phyloP scores from a whole-genome alignment of 2,797 vertebrate genomes.

The Loris lydekkerianus region DNA sequence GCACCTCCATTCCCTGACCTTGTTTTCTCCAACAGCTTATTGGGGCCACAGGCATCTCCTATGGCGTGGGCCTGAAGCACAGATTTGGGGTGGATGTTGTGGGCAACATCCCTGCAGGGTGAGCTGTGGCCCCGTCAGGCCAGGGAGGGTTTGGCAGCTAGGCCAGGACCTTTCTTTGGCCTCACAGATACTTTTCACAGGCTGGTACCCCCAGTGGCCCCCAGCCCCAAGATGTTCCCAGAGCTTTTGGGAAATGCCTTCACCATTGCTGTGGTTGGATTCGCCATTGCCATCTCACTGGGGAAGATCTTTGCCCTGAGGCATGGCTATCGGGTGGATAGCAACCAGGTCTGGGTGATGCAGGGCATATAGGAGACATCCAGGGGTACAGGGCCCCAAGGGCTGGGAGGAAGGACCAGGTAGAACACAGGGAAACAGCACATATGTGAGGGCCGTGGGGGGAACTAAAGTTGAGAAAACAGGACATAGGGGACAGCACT shows the following conservation, averaged over 20 bases:
- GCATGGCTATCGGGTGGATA: constrained; percentile 97
- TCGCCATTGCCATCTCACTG: constrained; percentile 97
- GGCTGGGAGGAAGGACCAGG: too few relatives aligned
- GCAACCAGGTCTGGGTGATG: constrained; percentile 93
- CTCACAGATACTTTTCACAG: constrained; percentile 84
- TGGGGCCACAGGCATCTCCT: constrained; percentile 92
- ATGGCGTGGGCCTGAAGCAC: constrained; percentile 87
- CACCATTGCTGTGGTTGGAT: constrained; percentile 95
- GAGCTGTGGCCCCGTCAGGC: constrained; percentile 78
- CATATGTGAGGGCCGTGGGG: rapidly evolving
- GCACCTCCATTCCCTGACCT: not conserved
- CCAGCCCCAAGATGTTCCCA: constrained; percentile 88
- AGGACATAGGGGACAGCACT: not conserved
- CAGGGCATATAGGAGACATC: rapidly evolving
- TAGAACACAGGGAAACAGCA: not conserved
- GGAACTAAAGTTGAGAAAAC: not conserved
- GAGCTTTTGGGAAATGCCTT: constrained; percentile 94
- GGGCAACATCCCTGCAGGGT: constrained; percentile 96
- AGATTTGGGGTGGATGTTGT: constrained; percentile 93
- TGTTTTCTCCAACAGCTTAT: constrained; percentile 91
- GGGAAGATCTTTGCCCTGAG: constrained; percentile 97
- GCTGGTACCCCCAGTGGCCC: constrained; percentile 91
- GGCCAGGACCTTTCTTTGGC: not conserved
- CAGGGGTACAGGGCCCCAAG: not conserved
- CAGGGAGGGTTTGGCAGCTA: not conserved